Conservation (phyloP, 2,797 vertebrate species). For the Xenopus petersii region DNA sequence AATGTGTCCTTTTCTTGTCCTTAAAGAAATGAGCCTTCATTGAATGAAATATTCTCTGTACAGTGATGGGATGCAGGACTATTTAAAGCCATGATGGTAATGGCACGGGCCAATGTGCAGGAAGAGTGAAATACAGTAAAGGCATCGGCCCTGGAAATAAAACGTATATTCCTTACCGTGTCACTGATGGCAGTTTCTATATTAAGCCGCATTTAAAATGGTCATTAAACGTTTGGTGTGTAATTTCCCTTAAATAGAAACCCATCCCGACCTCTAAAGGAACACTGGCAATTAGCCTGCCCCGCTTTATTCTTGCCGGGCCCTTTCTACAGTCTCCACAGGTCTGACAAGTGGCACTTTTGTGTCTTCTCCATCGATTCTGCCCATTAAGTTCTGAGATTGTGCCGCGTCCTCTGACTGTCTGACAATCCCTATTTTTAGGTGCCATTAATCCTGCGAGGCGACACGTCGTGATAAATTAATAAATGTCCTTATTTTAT, state of each 20-base stretch:
- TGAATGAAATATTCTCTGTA: too few species aligned
- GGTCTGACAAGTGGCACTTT: background rate
- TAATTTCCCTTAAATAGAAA: slow-evolving; percentile 8
- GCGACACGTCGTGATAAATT: too few species aligned
- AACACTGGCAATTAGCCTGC: background rate
- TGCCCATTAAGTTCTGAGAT: background rate
- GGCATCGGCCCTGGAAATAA: too few species aligned
- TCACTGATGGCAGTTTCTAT: background rate
- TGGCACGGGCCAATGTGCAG: too few species aligned
- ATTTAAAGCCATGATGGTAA: too few species aligned
- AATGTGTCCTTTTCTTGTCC: too few species aligned
- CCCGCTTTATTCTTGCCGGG: background rate
- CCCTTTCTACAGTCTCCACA: background rate
- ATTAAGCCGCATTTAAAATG: background rate
- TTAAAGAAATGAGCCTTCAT: too few species aligned
- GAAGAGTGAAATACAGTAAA: too few species aligned
- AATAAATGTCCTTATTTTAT: too few species aligned
- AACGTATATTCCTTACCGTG: too few species aligned
- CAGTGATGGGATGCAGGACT: too few species aligned
- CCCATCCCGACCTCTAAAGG: background rate
- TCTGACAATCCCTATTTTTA: background rate
- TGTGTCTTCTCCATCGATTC: background rate
- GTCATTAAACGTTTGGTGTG: background rate
- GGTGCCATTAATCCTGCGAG: background rate
- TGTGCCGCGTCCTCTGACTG: background rate